These are phyloP conservation scores for Euphydryas editha DNA, from an alignment of 2,888 invertebrate species.

Conservation along the genomic window DNA sequence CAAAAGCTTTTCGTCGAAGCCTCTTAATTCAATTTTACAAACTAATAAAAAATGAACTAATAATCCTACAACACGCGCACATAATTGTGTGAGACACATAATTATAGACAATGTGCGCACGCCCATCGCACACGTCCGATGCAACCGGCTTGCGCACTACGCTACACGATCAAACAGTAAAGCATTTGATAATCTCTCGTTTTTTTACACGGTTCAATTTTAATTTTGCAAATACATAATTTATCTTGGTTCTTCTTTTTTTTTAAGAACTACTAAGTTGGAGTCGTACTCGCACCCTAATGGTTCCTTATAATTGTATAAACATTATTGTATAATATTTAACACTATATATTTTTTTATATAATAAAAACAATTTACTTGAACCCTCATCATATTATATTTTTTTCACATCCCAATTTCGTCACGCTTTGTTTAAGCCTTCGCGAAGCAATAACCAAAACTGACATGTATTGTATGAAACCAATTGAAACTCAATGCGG, in stretches of 20 bases:
- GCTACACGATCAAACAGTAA: constrained; percentile 30
- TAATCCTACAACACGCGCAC: constrained; percentile 6
- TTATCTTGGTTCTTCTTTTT: neutral
- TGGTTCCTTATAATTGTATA: too few species aligned
- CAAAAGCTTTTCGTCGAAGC: neutral
- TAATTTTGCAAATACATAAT: neutral
- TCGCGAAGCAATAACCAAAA: too few species aligned
- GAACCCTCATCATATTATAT: too few species aligned
- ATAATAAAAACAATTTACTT: too few species aligned
- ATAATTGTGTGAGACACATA: constrained; percentile 31
- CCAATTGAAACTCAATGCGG: too few species aligned
- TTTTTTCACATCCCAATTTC: too few species aligned
- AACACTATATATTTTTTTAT: too few species aligned
- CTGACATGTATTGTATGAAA: too few species aligned
- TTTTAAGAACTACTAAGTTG: too few species aligned
- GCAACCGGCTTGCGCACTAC: constrained; percentile 31
- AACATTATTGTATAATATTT: too few species aligned
- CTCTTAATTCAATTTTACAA: neutral
- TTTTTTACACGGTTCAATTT: constrained; percentile 12
- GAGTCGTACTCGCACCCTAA: too few species aligned
- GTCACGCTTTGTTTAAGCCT: too few species aligned
- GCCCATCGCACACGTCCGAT: constrained; percentile 43
- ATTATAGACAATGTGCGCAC: constrained; percentile 47
- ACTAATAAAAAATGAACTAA: constrained; percentile 4
- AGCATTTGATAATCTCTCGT: constrained; percentile 15